Base-by-base conservation (phyloP, 2,113 vertebrate genomes). In the Erinaceus europaeus region DNA sequence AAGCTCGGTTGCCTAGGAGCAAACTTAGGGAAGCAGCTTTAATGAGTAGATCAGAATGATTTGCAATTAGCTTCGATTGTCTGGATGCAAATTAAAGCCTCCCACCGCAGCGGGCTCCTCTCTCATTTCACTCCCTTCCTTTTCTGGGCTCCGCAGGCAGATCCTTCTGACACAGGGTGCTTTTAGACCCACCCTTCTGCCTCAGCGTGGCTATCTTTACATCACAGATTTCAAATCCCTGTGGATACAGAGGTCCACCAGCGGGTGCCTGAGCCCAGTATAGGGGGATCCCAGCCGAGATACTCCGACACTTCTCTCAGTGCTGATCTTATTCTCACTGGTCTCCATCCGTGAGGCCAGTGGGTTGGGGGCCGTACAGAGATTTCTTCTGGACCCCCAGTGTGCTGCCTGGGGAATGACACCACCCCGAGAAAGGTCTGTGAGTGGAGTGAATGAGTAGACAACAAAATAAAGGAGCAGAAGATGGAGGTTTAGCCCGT, bases 51-150 rank as follows among this genome's bases (percentile, higher is more conserved):
- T 93, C 92, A 94, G 94, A 93, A 94, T 87, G 94, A 94, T 92
- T 82, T 92, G 94, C 91, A 95, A 95, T 94, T 94, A 95, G 92
- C 91, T 89, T 87, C 94, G 90, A 95, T 94, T 95, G 95, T 95
- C 91, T 94, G 42, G 50, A 95, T 95, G 95, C 88, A 94, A 95
- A 95, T 93, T 82, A 90, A 83, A 62, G 73, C 74, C 87, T 88
- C 73, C 86, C 68, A 71, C 57, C 9, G 0, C 52, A 72, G 84
- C 14, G 1, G 6, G 77, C 59, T 89, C 62, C 80, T 62, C 38
- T 88, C 88, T 74, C 74, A 36, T 53, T 67, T 81, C 7, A 55
- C 29, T 67, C 61, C 62, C 65, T 81, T 57, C 40, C 42, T 65
- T n/a, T 88, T 82, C 78, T 88, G 83, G 92, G 88, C 67, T 92